Percentiles rank a stretch among this genome's conserved stretches.
phyloP scores from a whole-genome alignment of 1,140 invertebrate genomes.

The Brachionus angularis region DNA sequence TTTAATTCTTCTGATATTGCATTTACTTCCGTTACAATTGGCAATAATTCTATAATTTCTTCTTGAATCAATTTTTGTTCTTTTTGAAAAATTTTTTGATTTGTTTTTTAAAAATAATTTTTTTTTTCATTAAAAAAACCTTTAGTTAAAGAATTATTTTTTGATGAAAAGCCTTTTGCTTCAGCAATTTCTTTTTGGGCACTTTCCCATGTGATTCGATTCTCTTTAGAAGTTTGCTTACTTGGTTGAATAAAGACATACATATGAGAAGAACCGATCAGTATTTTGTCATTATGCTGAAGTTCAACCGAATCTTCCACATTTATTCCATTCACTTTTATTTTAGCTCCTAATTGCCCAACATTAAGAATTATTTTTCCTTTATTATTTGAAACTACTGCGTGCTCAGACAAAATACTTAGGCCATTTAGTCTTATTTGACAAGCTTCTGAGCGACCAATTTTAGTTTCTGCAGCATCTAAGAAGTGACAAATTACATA shows the following conservation, averaged over 20 bases:
- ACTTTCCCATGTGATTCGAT: conserved; percentile 55
- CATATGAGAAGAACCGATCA: conserved; percentile 59
- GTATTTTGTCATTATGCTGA: conserved; percentile 55
- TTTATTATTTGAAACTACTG: neutral
- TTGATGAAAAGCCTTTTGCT: conserved; percentile 57
- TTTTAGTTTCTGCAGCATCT: conserved; percentile 48
- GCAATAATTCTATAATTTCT: conserved; percentile 57
- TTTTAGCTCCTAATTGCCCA: conserved; percentile 50
- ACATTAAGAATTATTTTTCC: neutral
- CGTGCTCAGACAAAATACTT: conserved; percentile 45
- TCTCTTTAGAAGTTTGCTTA: conserved; percentile 48
- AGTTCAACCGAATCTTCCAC: conserved; percentile 50
- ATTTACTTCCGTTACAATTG: conserved; percentile 58
- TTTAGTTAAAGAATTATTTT: conserved; percentile 48
- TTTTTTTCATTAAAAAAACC: conserved; percentile 47
- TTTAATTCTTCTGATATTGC: conserved; percentile 58
- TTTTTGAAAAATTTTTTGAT: conserved; percentile 44
- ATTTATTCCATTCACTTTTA: conserved; percentile 56
- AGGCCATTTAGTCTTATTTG: conserved; percentile 55
- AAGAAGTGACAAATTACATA: conserved; percentile 57
- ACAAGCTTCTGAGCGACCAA: conserved; percentile 56
- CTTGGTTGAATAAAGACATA: conserved; percentile 55
- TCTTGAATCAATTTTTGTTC: conserved; percentile 58
- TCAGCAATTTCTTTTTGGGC: conserved; percentile 59
- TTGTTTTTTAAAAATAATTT: neutral